phyloP scores from a whole-genome alignment of 2,113 vertebrate genomes.

The Channa argus region DNA sequence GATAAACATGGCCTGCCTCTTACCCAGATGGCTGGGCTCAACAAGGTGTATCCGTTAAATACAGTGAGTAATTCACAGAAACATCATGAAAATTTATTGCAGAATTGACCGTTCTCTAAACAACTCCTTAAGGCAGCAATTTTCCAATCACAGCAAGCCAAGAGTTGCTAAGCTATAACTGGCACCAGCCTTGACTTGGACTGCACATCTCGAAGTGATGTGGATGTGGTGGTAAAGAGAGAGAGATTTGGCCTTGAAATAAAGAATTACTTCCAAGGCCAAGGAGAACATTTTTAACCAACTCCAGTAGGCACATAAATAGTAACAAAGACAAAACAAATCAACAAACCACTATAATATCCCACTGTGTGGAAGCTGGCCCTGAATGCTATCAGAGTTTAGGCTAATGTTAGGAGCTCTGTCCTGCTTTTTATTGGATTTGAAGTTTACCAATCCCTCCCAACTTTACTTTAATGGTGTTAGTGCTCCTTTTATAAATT shows the following conservation, averaged over 20 bases:
- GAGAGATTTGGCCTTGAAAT: neutral
- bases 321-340: no score
- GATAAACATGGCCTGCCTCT: conserved; percentile 24
- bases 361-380: no score
- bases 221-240: no score
- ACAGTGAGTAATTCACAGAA: conserved; percentile 23
- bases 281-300: neutral
- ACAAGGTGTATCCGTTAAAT: conserved; percentile 21
- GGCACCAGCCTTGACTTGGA: conserved; percentile 12
- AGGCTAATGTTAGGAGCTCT: neutral
- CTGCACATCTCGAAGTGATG: neutral
- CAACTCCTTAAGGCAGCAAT: neutral
- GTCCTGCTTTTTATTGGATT: neutral
- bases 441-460: neutral
- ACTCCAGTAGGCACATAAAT: neutral
- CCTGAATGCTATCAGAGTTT: no score
- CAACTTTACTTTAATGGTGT: neutral
- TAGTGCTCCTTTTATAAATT: no score
- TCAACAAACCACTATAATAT: no score
- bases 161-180: neutral
- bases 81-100: conserved; percentile 2
- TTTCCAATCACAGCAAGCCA: neutral
- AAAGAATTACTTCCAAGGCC: neutral
- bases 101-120: conserved; percentile 11
- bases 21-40: conserved; percentile 17